Evolutionary conservation across 2,888 invertebrate species (phyloP), one percentile per base, ranked within the genome.

Genomic region (Coleophora flavipennella): DNA sequence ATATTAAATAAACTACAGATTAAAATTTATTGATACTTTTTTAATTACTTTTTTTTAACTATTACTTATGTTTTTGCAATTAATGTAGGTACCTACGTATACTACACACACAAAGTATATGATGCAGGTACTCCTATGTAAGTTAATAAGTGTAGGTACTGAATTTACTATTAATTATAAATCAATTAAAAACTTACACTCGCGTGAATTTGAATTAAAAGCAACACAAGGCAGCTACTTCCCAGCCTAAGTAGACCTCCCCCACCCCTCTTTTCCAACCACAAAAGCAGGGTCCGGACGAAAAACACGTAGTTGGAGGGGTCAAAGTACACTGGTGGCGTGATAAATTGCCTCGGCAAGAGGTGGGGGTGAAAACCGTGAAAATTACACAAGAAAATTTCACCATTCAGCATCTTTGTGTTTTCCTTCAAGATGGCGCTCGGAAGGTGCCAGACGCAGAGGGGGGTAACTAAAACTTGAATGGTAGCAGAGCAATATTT

Each of bases 311-410:
- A 31, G 41, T 36, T 28, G 10, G 39, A 45, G 43, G 47, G 61
- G 38, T 57, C 59, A 43, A 31, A 9, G 27, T 46, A 44, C 7
- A 31, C 44, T 62, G 70, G 73, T 52, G 41, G 55, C 36, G 45
- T 44, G 50, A 43, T 42, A 63, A 67, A 66, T 65, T 66, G 67
- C 69, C 49, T 44, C 27, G 49, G 51, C 48, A n/a, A n/a, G 46
- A 44, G 41, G 58, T 53, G 56, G 67, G 65, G 66, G 57, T 74
- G 73, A 75, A 74, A 73, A 77, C 73, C 75, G 78, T 69, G 81
- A 83, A 83, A 83, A 83, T 84, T 83, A 83, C 77, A 80, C 77
- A 79, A 83, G 83, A 83, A 84, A 84, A 80, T 83, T 83, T 78
- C 77, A 53, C 75, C 70, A 77, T 79, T 80, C 81, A 79, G 72